These are phyloP conservation scores for Drosophila burlai DNA, from an alignment of 1,140 invertebrate genomes.

Conservation along the genomic window DNA sequence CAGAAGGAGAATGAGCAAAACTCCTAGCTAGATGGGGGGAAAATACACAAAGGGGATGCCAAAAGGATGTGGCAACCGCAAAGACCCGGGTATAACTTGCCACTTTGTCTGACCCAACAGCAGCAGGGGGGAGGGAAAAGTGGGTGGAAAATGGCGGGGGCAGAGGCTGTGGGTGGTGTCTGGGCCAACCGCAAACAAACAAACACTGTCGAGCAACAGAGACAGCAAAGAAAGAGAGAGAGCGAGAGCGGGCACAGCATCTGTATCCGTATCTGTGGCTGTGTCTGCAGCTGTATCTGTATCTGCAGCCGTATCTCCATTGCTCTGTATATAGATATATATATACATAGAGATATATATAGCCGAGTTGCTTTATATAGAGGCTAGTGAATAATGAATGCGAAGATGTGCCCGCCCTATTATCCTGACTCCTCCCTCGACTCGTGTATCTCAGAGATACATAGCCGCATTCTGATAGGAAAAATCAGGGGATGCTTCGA, in stretches of 20 bases:
- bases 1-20: background rate
- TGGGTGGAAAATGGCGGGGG: background rate
- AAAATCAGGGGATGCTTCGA: constrained; percentile 57
- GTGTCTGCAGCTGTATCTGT: constrained; percentile 8
- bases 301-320: constrained; percentile 39
- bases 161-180: constrained; percentile 5
- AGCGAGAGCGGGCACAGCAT: constrained; percentile 39
- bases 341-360: constrained; percentile 18
- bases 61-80: constrained; percentile 43
- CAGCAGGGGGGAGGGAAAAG: background rate
- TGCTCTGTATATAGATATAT: constrained; percentile 17
- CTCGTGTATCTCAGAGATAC: constrained; percentile 74
- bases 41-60: constrained; percentile 10
- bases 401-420: constrained; percentile 83
- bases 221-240: constrained; percentile 24
- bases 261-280: constrained; percentile 39
- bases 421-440: constrained; percentile 83
- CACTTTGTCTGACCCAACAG: constrained; percentile 38
- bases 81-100: constrained; percentile 31
- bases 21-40: background rate
- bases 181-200: constrained; percentile 56
- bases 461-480: constrained; percentile 79
- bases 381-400: constrained; percentile 79
- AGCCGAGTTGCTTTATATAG: constrained; percentile 16
- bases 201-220: constrained; percentile 33